Percentiles rank a stretch among this genome's conserved stretches.
Evolutionary conservation across 2,888 invertebrate species (phyloP).

Genomic region (Argyresthia goedartella): DNA sequence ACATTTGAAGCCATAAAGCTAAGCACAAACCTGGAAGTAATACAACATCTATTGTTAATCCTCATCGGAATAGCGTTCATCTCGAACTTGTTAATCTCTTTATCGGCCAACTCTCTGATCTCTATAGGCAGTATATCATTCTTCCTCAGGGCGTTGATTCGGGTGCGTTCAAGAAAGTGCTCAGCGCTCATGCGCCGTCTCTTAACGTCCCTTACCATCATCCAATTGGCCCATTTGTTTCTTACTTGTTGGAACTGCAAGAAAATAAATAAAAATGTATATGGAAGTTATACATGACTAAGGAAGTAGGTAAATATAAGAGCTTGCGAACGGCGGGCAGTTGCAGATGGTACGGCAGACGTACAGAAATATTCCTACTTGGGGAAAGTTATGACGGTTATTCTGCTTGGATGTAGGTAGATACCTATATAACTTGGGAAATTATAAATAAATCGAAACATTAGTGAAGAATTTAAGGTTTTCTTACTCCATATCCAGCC

Average conservation of each 20-base stretch:
- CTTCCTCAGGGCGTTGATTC: constrained; percentile 86
- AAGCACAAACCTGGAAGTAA: constrained; percentile 78
- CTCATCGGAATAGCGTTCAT: constrained; percentile 77
- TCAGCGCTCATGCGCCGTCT: constrained; percentile 81
- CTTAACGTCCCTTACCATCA: constrained; percentile 90
- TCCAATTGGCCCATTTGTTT: constrained; percentile 84
- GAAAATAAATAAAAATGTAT: neutral
- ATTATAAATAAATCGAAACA: too few relatives aligned
- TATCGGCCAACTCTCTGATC: constrained; percentile 81
- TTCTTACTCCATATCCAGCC: constrained; percentile 43
- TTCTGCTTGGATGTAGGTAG: too few relatives aligned
- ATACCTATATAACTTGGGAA: too few relatives aligned
- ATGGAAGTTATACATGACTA: neutral
- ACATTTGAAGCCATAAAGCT: too few relatives aligned
- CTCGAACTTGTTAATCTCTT: constrained; percentile 83
- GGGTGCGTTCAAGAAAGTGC: constrained; percentile 80
- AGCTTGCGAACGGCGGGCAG: too few relatives aligned
- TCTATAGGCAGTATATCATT: constrained; percentile 89
- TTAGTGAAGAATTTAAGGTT: neutral
- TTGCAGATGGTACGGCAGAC: too few relatives aligned
- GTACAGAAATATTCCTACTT: too few relatives aligned
- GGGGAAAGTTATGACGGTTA: too few relatives aligned
- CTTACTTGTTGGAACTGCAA: constrained; percentile 79
- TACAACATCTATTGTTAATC: constrained; percentile 82
- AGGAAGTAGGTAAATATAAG: neutral